Conservation (phyloP, 2,888 invertebrate species). For the Gortyna flavago region DNA sequence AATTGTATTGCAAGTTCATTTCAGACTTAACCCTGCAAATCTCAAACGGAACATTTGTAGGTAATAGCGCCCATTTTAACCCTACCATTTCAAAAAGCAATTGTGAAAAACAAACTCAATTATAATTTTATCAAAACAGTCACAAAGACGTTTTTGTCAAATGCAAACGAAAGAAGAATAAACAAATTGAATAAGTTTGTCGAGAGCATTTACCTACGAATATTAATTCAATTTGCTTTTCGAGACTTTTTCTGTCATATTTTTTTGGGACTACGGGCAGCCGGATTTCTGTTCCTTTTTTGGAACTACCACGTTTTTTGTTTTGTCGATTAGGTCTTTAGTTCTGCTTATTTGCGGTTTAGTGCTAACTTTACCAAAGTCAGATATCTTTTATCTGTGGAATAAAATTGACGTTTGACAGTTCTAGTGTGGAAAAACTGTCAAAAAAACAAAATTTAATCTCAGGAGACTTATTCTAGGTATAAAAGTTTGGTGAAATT, state of each 20-base stretch:
- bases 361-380: neutral
- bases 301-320: neutral
- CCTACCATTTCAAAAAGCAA: constrained; percentile 40
- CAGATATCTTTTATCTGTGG: neutral
- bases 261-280: constrained; percentile 22
- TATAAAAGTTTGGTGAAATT: neutral
- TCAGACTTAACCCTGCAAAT: neutral
- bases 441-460: neutral
- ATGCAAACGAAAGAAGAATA: constrained; percentile 53
- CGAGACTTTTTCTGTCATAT: constrained; percentile 20
- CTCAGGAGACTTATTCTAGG: neutral
- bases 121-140: constrained; percentile 56
- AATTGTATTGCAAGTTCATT: neutral
- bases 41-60: neutral
- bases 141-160: constrained; percentile 53
- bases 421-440: neutral
- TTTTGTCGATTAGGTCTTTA: neutral
- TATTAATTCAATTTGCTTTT: constrained; percentile 61
- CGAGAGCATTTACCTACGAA: constrained; percentile 55
- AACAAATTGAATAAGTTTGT: constrained; percentile 61
- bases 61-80: constrained; percentile 2
- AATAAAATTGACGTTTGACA: neutral
- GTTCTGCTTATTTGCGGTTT: neutral
- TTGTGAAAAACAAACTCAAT: constrained; percentile 57
- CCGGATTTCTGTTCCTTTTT: constrained; percentile 9